Base-by-base conservation (phyloP, 2,113 vertebrate species). In the Oxyura jamaicensis region DNA sequence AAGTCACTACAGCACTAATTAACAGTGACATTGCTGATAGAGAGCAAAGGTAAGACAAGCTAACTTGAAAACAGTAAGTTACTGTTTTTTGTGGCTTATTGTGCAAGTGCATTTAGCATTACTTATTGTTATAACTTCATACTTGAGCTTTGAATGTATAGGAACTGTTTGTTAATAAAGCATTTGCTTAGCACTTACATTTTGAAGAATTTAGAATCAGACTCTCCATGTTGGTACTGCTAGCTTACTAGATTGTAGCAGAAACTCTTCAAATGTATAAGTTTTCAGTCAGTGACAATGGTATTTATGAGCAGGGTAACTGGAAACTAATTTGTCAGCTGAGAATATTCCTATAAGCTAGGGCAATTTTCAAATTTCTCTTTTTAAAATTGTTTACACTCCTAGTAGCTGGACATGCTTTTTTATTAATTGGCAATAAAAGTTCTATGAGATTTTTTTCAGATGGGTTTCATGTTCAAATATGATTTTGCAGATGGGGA, bases 1-100 rank as follows among this genome's bases (percentile, higher is more conserved):
- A 99, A 96, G 99, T 99, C 94, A 99, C 99, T 69, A 99, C 98
- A 33, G 98, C 99, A 68, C 98, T 99, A 78, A 99, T 99, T 83
- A 99, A 99, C 97, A 99, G 99, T 83, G 99, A 99, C 95, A 97
- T 99, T 91, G 71, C 97, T 29, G 99, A 99, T 88, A 98, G 98
- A 85, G 99, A 99, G 77, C 98, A 98, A 94, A 99, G 99, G 99
- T 99, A 92, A 97, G 97, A 35, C 28, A 31, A 41, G 31, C 5
- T 25, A 11, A n/a, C 76, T 82, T 55, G 29, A 50, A 25, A 75
- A 31, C 46, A n/a, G 73, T 48, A 13, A 50, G 2, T 29, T 31
- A 25, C 52, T 92, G 68, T 9, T 39, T 76, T 52, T 26, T 68
- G 46, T 74, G 58, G 15, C 42, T 74, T 58, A 31, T 28, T 86